Percentiles rank a stretch among this genome's conserved stretches.
Evolutionary conservation across 2,888 invertebrate genomes (phyloP).

Genomic region (Hecatera dysodea): DNA sequence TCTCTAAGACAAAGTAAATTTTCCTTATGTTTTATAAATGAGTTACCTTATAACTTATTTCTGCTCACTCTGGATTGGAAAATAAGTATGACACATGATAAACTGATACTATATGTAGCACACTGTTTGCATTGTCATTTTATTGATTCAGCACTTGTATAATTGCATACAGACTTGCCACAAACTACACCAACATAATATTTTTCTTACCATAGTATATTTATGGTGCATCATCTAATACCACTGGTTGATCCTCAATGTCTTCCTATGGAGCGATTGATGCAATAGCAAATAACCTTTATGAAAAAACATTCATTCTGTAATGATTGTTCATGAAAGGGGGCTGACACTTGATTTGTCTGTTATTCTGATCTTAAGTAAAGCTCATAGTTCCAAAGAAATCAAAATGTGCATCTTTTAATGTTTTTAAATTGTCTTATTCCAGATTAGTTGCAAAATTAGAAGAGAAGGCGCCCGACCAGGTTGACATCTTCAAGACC

Average conservation of each 20-base stretch:
- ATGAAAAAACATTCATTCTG: slow-evolving; percentile 86
- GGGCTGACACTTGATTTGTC: slow-evolving; percentile 76
- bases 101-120: background rate
- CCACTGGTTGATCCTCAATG: slow-evolving; percentile 78
- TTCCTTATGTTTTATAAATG: background rate
- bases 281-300: slow-evolving; percentile 86
- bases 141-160: background rate
- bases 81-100: slow-evolving; percentile 2
- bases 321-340: slow-evolving; percentile 87
- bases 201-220: background rate
- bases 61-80: background rate
- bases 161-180: background rate
- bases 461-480: slow-evolving; percentile 95
- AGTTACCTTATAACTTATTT: slow-evolving; percentile 1
- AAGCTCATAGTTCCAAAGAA: background rate
- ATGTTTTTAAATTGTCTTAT: slow-evolving; percentile 71
- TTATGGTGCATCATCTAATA: slow-evolving; percentile 83
- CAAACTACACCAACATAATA: background rate
- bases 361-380: background rate
- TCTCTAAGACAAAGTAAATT: background rate
- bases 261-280: slow-evolving; percentile 82
- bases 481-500: slow-evolving; percentile 96
- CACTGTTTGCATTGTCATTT: background rate
- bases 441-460: slow-evolving; percentile 95
- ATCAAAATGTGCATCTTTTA: background rate